Percentiles rank a stretch among this genome's conserved stretches.
These are phyloP conservation scores for Eupithecia pulchellata DNA, from an alignment of 2,888 invertebrate genomes.

Conservation along the genomic window DNA sequence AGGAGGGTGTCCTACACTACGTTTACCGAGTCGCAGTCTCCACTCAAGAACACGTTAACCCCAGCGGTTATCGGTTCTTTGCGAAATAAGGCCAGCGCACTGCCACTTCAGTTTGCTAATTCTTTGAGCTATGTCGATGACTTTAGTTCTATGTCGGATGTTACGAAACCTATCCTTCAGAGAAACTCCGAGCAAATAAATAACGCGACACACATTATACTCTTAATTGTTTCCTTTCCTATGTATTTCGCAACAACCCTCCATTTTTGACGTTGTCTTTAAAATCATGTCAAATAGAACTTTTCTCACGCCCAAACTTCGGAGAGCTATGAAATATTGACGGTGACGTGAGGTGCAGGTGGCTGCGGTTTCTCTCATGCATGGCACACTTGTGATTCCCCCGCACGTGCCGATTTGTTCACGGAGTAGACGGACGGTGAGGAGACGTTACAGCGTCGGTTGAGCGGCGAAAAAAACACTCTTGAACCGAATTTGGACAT, in stretches of 20 bases:
- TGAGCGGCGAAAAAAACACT: not conserved
- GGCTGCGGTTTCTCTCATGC: conserved; percentile 77
- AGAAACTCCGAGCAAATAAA: no score
- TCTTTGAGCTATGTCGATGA: no score
- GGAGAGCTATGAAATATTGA: conserved; percentile 74
- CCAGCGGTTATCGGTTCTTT: no score
- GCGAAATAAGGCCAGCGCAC: no score
- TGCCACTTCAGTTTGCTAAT: no score
- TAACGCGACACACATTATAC: not conserved
- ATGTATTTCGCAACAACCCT: not conserved
- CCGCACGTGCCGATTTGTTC: conserved; percentile 70
- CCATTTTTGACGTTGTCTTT: not conserved
- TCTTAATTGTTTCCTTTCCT: not conserved
- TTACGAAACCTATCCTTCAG: no score
- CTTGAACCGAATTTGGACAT: not conserved
- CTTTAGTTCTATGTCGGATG: no score
- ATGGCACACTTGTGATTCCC: conserved; percentile 77
- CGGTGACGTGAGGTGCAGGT: conserved; percentile 77
- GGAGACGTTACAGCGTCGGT: not conserved
- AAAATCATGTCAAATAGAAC: not conserved
- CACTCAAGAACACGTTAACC: no score
- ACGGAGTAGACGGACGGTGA: conserved; percentile 40
- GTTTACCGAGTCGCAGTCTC: no score
- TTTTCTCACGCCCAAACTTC: conserved; percentile 51
- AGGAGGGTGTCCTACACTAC: no score